Percentiles rank a stretch among this genome's conserved stretches.
Evolutionary conservation across 2,797 vertebrate species (phyloP).

Genomic region (Smutsia gigantea): DNA sequence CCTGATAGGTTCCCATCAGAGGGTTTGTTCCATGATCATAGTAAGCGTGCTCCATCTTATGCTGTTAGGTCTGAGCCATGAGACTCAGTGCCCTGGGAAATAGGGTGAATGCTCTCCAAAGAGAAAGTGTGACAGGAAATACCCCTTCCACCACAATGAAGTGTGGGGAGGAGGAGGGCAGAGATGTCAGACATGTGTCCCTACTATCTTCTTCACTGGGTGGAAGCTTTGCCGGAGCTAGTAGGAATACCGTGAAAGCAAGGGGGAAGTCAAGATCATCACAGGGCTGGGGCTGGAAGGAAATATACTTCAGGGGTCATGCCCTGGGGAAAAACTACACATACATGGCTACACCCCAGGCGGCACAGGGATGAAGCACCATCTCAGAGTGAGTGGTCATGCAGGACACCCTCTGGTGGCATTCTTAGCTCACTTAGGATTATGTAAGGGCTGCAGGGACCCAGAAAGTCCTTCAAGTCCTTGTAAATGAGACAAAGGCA

Average conservation of each 20-base stretch:
- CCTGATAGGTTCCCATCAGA: neutral
- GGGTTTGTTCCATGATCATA: neutral
- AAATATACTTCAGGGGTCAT: neutral
- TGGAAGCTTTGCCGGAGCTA: neutral
- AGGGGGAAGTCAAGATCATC: neutral
- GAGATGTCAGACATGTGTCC: fast-evolving
- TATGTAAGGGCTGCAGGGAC: neutral
- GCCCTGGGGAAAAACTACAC: neutral
- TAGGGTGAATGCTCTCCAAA: neutral
- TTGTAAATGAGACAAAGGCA: neutral
- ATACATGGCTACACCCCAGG: neutral
- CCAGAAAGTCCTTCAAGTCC: neutral
- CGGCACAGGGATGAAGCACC: no score
- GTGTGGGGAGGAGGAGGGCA: neutral
- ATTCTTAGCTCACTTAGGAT: neutral
- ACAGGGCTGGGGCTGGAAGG: neutral
- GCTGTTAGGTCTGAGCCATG: neutral
- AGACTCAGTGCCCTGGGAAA: neutral
- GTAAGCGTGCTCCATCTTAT: neutral
- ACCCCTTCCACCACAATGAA: no score
- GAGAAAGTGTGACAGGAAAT: neutral
- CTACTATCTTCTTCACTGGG: neutral
- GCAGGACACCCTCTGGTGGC: fast-evolving
- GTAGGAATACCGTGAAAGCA: neutral
- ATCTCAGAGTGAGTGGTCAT: neutral